Evolutionary conservation across 2,797 vertebrate species (phyloP).

Genomic region (Siniperca scherzeri): DNA sequence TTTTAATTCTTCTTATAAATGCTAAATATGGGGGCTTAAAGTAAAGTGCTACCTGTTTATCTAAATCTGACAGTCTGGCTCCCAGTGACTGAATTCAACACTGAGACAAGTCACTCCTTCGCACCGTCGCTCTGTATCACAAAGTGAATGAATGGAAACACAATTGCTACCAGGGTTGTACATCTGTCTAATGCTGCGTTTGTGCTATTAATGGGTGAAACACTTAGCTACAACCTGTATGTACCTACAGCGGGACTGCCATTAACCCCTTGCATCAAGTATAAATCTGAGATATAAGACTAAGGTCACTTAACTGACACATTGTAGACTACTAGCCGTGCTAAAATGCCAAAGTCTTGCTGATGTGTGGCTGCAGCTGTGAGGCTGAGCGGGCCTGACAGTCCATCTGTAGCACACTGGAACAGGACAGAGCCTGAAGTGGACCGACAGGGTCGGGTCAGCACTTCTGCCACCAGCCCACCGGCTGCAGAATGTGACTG

Average conservation of each 20-base stretch:
- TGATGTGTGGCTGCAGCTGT: slow-evolving; percentile 41
- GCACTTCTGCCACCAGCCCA: slow-evolving; percentile 51
- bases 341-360: slow-evolving; percentile 44
- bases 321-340: slow-evolving; percentile 16
- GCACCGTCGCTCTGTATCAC: not conserved
- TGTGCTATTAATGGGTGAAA: slow-evolving; percentile 18
- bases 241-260: not conserved
- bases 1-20: not conserved
- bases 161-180: not conserved
- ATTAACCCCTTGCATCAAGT: slow-evolving; percentile 20
- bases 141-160: slow-evolving; percentile 17
- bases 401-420: slow-evolving; percentile 42
- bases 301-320: slow-evolving; percentile 50
- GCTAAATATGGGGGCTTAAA: not conserved
- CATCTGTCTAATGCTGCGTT: slow-evolving; percentile 8
- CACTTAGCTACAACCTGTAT: not conserved
- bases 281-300: slow-evolving; percentile 38
- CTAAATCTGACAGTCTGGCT: not conserved
- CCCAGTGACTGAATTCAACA: not conserved
- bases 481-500: slow-evolving; percentile 20
- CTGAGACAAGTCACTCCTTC: not conserved
- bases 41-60: not conserved
- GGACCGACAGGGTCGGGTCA: slow-evolving; percentile 56
- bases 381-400: slow-evolving; percentile 59
- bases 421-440: slow-evolving; percentile 49